Base-by-base conservation (phyloP, 2,888 invertebrate genomes). In the Scaptomyza tumidula region DNA sequence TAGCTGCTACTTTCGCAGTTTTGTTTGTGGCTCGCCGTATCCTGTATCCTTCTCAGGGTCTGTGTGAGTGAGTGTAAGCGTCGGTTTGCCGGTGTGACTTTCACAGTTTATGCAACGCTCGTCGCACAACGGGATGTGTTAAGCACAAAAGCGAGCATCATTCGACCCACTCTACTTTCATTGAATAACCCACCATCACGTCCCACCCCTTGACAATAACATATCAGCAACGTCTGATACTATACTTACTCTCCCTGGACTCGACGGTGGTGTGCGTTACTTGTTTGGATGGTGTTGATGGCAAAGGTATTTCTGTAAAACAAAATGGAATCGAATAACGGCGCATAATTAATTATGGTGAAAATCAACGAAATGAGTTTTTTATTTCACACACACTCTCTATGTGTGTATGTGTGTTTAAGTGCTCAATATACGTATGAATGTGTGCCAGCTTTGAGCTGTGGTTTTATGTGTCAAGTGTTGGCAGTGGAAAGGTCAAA, bases 281-380 rank as follows among this genome's bases (percentile, higher is more conserved):
- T 96, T 73, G 96, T 95, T 93, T 96, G 95, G 69, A 97, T 73
- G 97, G 95, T 64, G 95, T 95, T 69, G 97, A 97, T 64, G 97
- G 97, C 94, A 96, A 95, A 58, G 96, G 97, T 90, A 97, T 97
- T 94, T 97, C 97, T 97, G 94, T 75, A 94, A 68, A 63, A 63
- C 27, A 75, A 65, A 71, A 71, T 77, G 67, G 60, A 83, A 78
- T 75, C 73, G 63, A 69, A 86, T 74, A 80, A 69, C 73, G 77
- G 67, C 63, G 71, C 71, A 88, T 88, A 83, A 88, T 82, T 88
- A 88, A 88, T 82, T 86, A 88, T 80, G 57, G 41, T 39, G 60
- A 80, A 39, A 77, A 75, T 75, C 58, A 69, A 59, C 46, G 29
- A 61, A 75, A 75, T 63, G 76, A 76, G 71, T 77, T 80, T 80